Base-by-base conservation (phyloP, 2,888 invertebrate species). In the Aphidoletes aphidimyza region DNA sequence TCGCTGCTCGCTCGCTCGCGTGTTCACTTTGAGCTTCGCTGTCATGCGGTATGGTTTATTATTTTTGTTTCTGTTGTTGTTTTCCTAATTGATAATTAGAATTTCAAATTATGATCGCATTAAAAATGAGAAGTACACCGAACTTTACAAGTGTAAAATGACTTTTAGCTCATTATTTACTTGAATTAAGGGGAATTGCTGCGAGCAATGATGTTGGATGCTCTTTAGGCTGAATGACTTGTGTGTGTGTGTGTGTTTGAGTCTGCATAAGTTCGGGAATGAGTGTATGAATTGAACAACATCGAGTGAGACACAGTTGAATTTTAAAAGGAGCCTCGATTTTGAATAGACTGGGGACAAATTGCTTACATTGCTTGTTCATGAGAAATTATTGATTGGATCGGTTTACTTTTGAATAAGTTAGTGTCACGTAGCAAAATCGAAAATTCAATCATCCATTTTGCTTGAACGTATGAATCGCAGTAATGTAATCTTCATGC, bases 91-190 rank as follows among this genome's bases (percentile, higher is more conserved):
- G 37, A n/a, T 37, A 81, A 81, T 81, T 81, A 81, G 81, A 81
- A 81, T 37, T 81, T 81, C 81, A 81, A 81, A 81, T 81, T 81
- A 81, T 37, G 36, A 37, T 1, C 81, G 22, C 34, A 81, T 1
- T 81, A 37, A 81, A 81, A 81, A 81, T 81, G 37, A 36, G 37
- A 81, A 9, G 1, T 30, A 11, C 11, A 30, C 11, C 14, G 30
- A 69, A 54, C 54, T 69, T 69, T 69, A 69, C 69, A 69, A 69
- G 69, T 69, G 69, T 69, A 69, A 69, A 69, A 69, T 69, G 69
- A 34, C 69, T 22, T 69, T 69, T 30, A 69, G 69, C 30, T 30
- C 69, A 30, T 54, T 34, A 69, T 69, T 69, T 30, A 34, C 30
- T 69, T 69, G n/a, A n/a, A n/a, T n/a, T n/a, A n/a, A n/a, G n/a